phyloP scores from a whole-genome alignment of 2,888 invertebrate genomes.

The Lepas anatifera region DNA sequence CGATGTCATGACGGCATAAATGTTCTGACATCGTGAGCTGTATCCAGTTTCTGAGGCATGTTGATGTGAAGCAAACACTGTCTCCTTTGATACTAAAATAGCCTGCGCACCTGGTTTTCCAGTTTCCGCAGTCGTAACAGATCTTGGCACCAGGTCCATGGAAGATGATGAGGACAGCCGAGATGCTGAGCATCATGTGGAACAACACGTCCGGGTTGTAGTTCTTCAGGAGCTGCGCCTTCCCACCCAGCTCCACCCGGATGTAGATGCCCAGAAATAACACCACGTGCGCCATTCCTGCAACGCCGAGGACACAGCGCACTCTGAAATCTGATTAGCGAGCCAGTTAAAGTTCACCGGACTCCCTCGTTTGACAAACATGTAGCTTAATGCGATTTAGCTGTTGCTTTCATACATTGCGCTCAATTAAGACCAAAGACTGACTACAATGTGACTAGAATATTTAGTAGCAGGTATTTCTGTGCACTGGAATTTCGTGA shows the following conservation, averaged over 20 bases:
- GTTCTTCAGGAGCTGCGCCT: background rate
- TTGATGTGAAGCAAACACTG: too few species aligned
- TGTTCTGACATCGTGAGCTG: too few species aligned
- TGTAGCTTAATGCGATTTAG: too few species aligned
- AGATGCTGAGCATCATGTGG: slow-evolving; percentile 3
- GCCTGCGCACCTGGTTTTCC: background rate
- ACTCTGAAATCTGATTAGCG: background rate
- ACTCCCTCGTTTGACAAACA: too few species aligned
- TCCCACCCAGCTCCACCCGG: background rate
- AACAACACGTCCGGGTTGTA: background rate
- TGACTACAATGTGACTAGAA: too few species aligned
- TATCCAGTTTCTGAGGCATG: too few species aligned
- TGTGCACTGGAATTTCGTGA: too few species aligned
- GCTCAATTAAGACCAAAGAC: too few species aligned
- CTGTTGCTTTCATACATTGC: too few species aligned
- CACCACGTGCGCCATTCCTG: background rate
- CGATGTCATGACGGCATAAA: too few species aligned
- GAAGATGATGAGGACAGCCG: background rate
- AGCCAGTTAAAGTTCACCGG: background rate
- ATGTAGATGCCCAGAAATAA: background rate
- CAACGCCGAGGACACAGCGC: background rate
- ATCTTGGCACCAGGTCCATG: background rate
- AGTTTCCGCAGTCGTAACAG: slow-evolving; percentile 7
- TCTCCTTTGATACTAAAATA: too few species aligned
- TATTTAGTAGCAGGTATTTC: too few species aligned